Evolutionary conservation across 1,140 invertebrate genomes (phyloP).

Genomic region (Cyclargus thomasi): DNA sequence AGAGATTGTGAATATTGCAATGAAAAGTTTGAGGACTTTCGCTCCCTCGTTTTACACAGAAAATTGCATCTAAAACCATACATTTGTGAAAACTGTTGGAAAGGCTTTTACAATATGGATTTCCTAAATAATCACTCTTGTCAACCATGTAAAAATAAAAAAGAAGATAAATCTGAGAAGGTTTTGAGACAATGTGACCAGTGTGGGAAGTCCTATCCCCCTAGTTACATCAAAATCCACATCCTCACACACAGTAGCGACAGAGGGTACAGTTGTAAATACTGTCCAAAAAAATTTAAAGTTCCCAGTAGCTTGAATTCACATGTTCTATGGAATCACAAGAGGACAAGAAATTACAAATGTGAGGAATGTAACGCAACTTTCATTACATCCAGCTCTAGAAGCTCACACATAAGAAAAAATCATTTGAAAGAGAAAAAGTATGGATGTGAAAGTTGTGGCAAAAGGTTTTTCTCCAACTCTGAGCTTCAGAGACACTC

Average conservation of each 20-base stretch:
- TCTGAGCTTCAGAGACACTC: constrained; percentile 65
- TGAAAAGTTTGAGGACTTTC: constrained; percentile 67
- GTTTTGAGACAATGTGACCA: constrained; percentile 63
- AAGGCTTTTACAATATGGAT: constrained; percentile 51
- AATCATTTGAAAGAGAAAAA: constrained; percentile 72
- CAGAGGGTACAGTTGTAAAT: constrained; percentile 61
- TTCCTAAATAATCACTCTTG: constrained; percentile 53
- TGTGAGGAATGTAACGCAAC: constrained; percentile 67
- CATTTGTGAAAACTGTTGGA: constrained; percentile 69
- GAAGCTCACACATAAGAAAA: constrained; percentile 64
- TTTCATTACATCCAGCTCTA: constrained; percentile 65
- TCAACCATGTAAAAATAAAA: constrained; percentile 44
- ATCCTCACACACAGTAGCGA: constrained; percentile 66
- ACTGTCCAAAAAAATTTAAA: constrained; percentile 71
- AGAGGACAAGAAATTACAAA: constrained; percentile 61
- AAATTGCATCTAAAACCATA: constrained; percentile 63
- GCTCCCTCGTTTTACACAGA: constrained; percentile 59
- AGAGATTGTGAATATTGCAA: constrained; percentile 68
- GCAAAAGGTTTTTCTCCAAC: constrained; percentile 65
- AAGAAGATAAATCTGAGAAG: constrained; percentile 47
- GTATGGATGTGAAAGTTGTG: constrained; percentile 62
- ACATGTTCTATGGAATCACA: constrained; percentile 69
- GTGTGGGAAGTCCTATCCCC: constrained; percentile 69
- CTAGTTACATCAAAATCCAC: constrained; percentile 65
- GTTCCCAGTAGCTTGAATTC: constrained; percentile 64